Evolutionary conservation across 1,140 invertebrate species (phyloP).

Genomic region (Cotesia vestalis): DNA sequence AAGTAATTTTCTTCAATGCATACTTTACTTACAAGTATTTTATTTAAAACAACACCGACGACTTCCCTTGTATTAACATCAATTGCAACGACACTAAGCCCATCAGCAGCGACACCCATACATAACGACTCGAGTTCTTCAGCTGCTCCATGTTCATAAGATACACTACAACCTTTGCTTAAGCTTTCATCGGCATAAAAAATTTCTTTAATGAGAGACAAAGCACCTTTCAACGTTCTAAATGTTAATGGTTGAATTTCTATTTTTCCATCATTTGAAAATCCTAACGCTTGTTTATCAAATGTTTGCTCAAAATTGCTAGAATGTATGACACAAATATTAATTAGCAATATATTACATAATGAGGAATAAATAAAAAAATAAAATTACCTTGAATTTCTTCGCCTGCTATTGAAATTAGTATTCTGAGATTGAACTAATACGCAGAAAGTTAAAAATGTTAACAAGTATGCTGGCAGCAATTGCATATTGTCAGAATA

Average conservation of each 20-base stretch:
- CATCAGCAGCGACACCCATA: slow-evolving; percentile 69
- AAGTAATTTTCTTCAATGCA: too few relatives aligned
- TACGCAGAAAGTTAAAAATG: too few relatives aligned
- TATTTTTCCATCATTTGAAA: slow-evolving; percentile 47
- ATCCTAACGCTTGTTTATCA: slow-evolving; percentile 51
- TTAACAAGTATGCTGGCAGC: too few relatives aligned
- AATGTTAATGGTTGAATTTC: slow-evolving; percentile 55
- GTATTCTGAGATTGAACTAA: too few relatives aligned
- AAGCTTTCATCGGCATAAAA: slow-evolving; percentile 71
- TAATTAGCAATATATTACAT: too few relatives aligned
- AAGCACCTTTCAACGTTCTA: slow-evolving; percentile 51
- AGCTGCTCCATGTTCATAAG: slow-evolving; percentile 65
- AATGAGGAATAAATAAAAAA: too few relatives aligned
- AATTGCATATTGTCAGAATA: too few relatives aligned
- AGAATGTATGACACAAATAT: not conserved
- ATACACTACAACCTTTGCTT: slow-evolving; percentile 65
- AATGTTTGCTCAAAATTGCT: slow-evolving; percentile 51
- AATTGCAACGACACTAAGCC: slow-evolving; percentile 71
- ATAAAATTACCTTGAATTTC: too few relatives aligned
- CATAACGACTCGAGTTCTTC: slow-evolving; percentile 71
- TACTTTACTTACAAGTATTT: slow-evolving; percentile 68
- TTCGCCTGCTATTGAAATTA: too few relatives aligned
- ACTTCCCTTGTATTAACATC: slow-evolving; percentile 66
- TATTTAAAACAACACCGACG: slow-evolving; percentile 72
- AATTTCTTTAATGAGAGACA: slow-evolving; percentile 66